Base-by-base conservation (phyloP, 2,113 vertebrate species). In the Ictalurus furcatus region DNA sequence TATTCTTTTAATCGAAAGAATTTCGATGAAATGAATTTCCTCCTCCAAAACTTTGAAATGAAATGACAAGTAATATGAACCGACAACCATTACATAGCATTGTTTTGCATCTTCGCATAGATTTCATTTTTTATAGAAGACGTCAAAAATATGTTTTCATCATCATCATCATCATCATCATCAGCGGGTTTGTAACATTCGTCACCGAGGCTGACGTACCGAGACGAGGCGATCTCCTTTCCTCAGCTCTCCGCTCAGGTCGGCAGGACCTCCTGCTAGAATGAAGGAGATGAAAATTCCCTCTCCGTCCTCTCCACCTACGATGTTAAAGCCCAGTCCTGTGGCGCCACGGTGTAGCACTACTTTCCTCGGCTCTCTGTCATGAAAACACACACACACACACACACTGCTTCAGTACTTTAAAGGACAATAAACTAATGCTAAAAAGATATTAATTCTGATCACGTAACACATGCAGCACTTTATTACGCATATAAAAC, bases 261-360 rank as follows among this genome's bases (percentile, higher is more conserved):
- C 98, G 25, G 98, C 98, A 54, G 98, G 98, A 16, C 98, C 98
- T 88, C 98, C 98, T 0, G 98, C 98, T 84, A 99, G 97, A 92
- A 99, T 99, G 96, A 99, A 99, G 90, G 98, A 99, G 93, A 99
- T 98, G 93, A 99, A 99, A 94, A 99, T 99, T 48, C 98, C 98
- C 94, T 99, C 98, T 85, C 98, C 98, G 58, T 99, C 98, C 94
- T 99, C 98, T 30, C 98, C 98, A 61, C 98, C 98, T 87, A 99
- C 98, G 48, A 99, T 99, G 96, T 99, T 99, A 94, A 99, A 99
- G 89, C 98, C 98, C 91, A 99, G 96, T 0, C 98, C 98, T 0
- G 98, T 99, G 48, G 98, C 96, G 84, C 98, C 98, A 89, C 98
- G 94, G 93, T 98, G 98, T 76, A 99, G 96, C 48, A 99, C 93